Evolutionary conservation across 2,113 vertebrate species (phyloP), one percentile per base, ranked within the genome.

Genomic region (Girardinichthys multiradiatus): DNA sequence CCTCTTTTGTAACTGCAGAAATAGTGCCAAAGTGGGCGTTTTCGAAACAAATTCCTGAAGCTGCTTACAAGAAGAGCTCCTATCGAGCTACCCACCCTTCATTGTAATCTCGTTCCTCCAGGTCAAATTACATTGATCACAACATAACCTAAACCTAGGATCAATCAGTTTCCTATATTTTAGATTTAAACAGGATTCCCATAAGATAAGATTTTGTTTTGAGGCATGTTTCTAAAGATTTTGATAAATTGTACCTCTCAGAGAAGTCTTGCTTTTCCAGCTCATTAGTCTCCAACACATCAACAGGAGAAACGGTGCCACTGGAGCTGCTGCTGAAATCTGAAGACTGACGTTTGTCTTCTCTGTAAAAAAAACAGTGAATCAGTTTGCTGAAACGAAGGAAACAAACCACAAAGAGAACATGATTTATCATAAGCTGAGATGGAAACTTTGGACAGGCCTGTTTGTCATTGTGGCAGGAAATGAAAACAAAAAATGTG

Each of bases 301-400:
- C 71, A 0, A 45, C 83, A 2, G 88, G 72, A 28, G 88, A 90
- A 15, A 2, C n/a, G 31, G 75, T 54, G 0, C 62, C 68, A 33
- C 84, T 89, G 77, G 86, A 86, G 76, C 83, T 79, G 74, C 70
- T 79, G 79, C 88, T 91, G 27, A n/a, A 74, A 45, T 87, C 91
- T 61, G 83, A 76, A 12, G 71, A 78, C 14, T 14, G 27, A 10
- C 15, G 57, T 0, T 1, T 63, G 12, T 72, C 60, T 1, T 77
- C 58, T 39, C 91, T 92, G 83, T 37, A 39, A 75, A 73, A 26
- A 24, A 61, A 8, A 72, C 9, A 19, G 61, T 21, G 31, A 28
- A 7, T 24, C 21, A 51, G 48, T 51, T 51, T 2, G 19, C 48
- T 24, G 21, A 51, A 10, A 51, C 24, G 8, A 24, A 51, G 21